These are phyloP conservation scores for Mirounga angustirostris DNA, from an alignment of 2,113 vertebrate species.

Conservation along the genomic window DNA sequence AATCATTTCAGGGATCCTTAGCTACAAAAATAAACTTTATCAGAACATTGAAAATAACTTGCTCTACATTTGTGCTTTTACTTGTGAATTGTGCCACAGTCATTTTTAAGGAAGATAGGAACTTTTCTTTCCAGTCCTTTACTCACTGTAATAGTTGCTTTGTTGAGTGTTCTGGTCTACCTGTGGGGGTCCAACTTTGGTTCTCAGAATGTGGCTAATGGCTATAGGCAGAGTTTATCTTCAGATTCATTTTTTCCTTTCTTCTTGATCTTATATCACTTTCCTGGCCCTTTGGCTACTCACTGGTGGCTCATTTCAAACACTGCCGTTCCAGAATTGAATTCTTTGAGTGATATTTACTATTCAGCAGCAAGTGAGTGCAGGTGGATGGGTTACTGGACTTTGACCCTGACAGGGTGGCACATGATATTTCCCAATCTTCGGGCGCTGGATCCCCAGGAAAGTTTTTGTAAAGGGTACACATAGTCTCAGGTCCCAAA, in stretches of 20 bases:
- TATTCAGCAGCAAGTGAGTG: not conserved
- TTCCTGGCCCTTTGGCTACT: constrained; percentile 16
- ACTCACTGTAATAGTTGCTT: not conserved
- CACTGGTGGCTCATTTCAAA: not conserved
- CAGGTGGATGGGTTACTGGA: not conserved
- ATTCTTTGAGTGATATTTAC: not conserved
- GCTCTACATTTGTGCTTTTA: not conserved
- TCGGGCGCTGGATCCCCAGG: not conserved
- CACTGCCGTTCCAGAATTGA: not conserved
- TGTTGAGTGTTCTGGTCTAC: not conserved
- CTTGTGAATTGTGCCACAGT: not conserved
- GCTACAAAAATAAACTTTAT: not conserved
- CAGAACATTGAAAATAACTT: not conserved
- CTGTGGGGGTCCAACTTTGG: not conserved
- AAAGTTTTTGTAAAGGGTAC: not conserved
- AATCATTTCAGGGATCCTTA: constrained; percentile 14
- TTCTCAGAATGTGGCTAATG: not conserved
- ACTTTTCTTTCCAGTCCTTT: not conserved
- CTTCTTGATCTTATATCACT: constrained; percentile 1
- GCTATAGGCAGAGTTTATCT: not conserved
- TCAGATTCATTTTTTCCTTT: constrained; percentile 36
- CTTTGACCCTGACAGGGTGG: not conserved
- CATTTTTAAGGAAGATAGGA: not conserved
- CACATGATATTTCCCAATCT: not conserved
- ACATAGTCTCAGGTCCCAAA: not conserved